phyloP scores from a whole-genome alignment of 2,113 vertebrate genomes.

The Lophochroa leadbeateri region DNA sequence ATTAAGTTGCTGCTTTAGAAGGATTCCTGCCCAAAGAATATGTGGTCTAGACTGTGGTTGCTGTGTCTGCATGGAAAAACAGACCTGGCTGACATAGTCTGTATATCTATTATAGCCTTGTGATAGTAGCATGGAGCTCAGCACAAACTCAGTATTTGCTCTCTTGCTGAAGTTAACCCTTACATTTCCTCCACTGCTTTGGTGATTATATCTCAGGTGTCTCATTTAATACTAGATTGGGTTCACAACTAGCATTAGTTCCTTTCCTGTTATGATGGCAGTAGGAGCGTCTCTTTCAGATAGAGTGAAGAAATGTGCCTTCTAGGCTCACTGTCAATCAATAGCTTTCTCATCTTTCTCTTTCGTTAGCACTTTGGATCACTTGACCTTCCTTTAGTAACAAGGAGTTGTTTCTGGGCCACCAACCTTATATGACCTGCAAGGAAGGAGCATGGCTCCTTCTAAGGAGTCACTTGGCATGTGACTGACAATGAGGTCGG shows the following conservation, averaged over 20 bases:
- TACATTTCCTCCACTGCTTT: neutral
- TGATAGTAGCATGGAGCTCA: neutral
- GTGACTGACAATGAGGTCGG: neutral
- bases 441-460: neutral
- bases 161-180: neutral
- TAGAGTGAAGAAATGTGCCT: neutral
- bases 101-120: neutral
- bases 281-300: neutral
- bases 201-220: neutral
- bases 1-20: neutral
- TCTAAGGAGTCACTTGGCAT: neutral
- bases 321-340: neutral
- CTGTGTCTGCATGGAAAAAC: neutral
- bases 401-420: neutral
- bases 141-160: neutral
- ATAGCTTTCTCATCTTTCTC: neutral
- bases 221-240: neutral
- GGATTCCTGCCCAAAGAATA: neutral
- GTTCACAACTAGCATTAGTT: neutral
- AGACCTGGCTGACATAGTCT: neutral
- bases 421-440: neutral
- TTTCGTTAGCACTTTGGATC: neutral
- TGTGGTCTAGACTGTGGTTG: neutral
- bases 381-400: neutral
- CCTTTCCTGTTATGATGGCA: neutral